Evolutionary conservation across 2,113 vertebrate genomes (phyloP), one percentile per base, ranked within the genome.

Genomic region (Indri indri): DNA sequence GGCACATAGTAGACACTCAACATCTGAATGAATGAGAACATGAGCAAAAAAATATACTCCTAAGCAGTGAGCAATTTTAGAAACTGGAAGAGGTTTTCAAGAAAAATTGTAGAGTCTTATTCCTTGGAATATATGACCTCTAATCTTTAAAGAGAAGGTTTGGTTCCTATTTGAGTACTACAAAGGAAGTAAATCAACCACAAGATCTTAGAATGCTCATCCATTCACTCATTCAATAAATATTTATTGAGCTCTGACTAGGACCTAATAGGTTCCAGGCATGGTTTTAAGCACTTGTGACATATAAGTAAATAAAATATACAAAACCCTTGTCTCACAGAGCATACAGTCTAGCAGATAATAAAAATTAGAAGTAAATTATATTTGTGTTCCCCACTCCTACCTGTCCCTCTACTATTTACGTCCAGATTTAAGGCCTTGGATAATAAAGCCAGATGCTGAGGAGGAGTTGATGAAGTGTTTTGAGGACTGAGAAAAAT

Each of bases 341-440:
- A 61, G 27, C 10, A 87, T 50, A 92, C 17, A 68, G 65, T 89
- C n/a, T 90, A 96, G 32, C 16, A 68, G 10, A 22, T 3, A 88
- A 57, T 42, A 91, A 83, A 94, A 73, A 87, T 81, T 63, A 92
- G 6, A 57, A 85, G 6, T n/a, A 81, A 94, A 79, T 65, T 91
- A 34, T 59, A 54, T 86, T 87, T 81, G 42, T 52, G 6, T 87
- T 45, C 34, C 22, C 7, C 37, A 63, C 25, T 83, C n/a, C 37
- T 54, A 83, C 17, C 5, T 84, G 1, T 5, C 27, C 2, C 3
- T 47, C 10, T 32, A 3, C 27, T 79, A 79, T 18, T 73, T 42
- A 77, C 25, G 52, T 59, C 50, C 93, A 14, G 23, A 8, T 40
- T 95, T 77, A 66, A 94, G 12, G 12, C 42, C 52, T 65, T 73